Evolutionary conservation across 1,140 invertebrate species (phyloP).

Genomic region (Pseudomyrmex cubaensis): DNA sequence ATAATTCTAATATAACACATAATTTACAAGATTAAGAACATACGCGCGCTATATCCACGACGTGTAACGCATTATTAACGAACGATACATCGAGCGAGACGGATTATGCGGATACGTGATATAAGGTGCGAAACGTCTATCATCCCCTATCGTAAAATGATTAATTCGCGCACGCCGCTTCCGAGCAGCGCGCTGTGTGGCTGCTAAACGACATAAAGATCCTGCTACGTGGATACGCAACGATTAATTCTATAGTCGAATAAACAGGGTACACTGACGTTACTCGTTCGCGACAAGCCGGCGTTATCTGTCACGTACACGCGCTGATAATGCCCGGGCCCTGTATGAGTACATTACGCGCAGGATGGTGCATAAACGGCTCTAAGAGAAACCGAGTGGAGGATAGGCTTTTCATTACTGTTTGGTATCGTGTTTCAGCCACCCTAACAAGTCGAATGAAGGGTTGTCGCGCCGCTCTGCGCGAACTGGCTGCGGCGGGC

Average conservation of each 20-base stretch:
- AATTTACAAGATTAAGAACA: slow-evolving; percentile 14
- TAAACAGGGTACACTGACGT: slow-evolving; percentile 67
- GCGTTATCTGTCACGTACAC: slow-evolving; percentile 74
- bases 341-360: slow-evolving; percentile 69
- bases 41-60: background rate
- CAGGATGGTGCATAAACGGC: slow-evolving; percentile 70
- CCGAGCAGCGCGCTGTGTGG: background rate
- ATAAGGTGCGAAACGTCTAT: slow-evolving; percentile 25
- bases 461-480: slow-evolving; percentile 76
- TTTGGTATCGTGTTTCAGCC: slow-evolving; percentile 78
- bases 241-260: slow-evolving; percentile 72
- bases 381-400: slow-evolving; percentile 73
- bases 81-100: background rate
- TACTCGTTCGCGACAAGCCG: slow-evolving; percentile 66
- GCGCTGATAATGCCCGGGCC: slow-evolving; percentile 63
- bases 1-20: background rate
- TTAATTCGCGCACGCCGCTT: slow-evolving; percentile 53
- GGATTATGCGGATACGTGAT: slow-evolving; percentile 25
- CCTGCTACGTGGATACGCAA: slow-evolving; percentile 40
- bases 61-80: slow-evolving; percentile 13
- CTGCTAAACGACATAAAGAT: slow-evolving; percentile 63
- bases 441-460: slow-evolving; percentile 79
- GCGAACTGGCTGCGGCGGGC: slow-evolving; percentile 65
- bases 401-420: slow-evolving; percentile 80
- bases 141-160: slow-evolving; percentile 39